Evolutionary conservation across 2,797 vertebrate genomes (phyloP), one percentile per base, ranked within the genome.

Genomic region (Centroberyx gerrardi): DNA sequence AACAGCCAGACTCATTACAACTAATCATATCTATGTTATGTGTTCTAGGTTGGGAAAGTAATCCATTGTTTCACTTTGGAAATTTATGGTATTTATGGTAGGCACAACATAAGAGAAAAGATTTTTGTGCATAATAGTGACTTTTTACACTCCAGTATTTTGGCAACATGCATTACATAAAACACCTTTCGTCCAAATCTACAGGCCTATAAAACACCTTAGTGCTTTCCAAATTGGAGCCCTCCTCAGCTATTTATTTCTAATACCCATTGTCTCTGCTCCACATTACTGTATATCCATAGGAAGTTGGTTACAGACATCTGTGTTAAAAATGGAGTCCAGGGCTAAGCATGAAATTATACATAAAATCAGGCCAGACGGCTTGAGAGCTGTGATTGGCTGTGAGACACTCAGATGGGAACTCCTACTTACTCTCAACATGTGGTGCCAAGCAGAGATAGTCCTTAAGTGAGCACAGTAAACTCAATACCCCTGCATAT

Each of bases 321-420:
- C 55, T 74, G 54, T 52, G 55, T 52, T 49, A 7, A 53, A 48
- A 62, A 61, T n/a, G 53, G 22, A 22, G 22, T 28, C 44, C 48
- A 58, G 18, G 28, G 29, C 4, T 42, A 44, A 58, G 70, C 40
- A 79, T 52, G 28, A 80, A 85, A 80, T 29, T 68, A 81, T 79
- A 84, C 85, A 78, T 87, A 71, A 89, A 83, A 85, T 92, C 85
- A 91, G 90, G 83, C 88, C 78, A 94, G 81, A 65, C 31, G 5
- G 69, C 56, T 65, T 80, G 65, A 81, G 84, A 70, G 77, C 83
- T 29, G 62, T 80, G 92, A 94, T 92, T 94, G 92, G 94, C 87
- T 87, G 83, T 70, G 29, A 27, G 42, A 76, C 46, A 72, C 76
- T 91, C 74, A 66, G 68, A 90, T 52, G 80, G 86, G 83, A 88